Conservation (phyloP, 2,113 vertebrate species). For the Dissostichus mawsoni region DNA sequence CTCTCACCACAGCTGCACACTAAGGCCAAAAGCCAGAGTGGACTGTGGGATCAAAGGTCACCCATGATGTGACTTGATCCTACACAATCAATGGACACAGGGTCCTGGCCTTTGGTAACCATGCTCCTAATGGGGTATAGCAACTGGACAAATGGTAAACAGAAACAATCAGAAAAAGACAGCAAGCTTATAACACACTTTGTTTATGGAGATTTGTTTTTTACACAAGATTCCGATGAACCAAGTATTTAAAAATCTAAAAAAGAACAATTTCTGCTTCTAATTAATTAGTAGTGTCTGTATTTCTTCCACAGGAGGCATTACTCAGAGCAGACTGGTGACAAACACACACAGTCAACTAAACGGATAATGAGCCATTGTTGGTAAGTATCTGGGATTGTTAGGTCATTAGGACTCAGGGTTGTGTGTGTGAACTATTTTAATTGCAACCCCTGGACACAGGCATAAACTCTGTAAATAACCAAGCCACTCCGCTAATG, state of each 20-base stretch:
- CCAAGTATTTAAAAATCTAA: conserved; percentile 8
- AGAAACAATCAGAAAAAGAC: conserved; percentile 14
- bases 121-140: conserved; percentile 39
- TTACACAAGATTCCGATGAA: neutral
- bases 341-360: conserved; percentile 12
- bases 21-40: conserved; percentile 62
- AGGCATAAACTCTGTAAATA: conserved; percentile 61
- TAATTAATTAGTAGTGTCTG: neutral
- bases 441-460: conserved; percentile 78
- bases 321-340: neutral
- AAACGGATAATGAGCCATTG: conserved; percentile 10
- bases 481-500: conserved; percentile 63
- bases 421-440: conserved; percentile 63
- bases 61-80: conserved; percentile 79
- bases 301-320: neutral
- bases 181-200: neutral
- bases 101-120: conserved; percentile 65
- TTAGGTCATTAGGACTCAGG: conserved; percentile 65
- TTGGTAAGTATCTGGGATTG: conserved; percentile 71
- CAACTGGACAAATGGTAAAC: conserved; percentile 49
- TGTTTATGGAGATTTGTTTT: neutral
- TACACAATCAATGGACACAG: conserved; percentile 71
- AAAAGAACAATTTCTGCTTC: conserved; percentile 1
- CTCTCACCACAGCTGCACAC: conserved; percentile 79
- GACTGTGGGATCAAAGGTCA: conserved; percentile 76